phyloP scores from a whole-genome alignment of 2,113 vertebrate species.

The Elaphurus davidianus region DNA sequence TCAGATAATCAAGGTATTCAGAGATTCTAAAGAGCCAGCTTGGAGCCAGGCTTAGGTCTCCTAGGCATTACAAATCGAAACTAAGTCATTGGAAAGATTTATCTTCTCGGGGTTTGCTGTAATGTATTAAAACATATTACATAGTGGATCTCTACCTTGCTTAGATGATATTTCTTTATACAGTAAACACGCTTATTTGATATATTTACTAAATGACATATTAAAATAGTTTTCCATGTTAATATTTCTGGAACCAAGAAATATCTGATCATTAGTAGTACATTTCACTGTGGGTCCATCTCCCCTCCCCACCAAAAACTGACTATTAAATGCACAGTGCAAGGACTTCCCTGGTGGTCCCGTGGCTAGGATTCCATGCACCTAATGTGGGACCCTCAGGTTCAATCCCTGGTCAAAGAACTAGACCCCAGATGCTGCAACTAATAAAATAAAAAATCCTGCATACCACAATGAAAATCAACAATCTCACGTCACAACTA shows the following conservation, averaged over 20 bases:
- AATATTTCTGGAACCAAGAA: background rate
- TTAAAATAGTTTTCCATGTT: background rate
- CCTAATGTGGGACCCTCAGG: background rate
- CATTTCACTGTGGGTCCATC: background rate
- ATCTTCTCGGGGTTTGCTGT: background rate
- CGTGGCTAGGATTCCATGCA: background rate
- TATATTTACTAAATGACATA: background rate
- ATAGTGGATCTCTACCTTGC: background rate
- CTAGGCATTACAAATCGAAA: background rate
- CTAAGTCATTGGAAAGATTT: background rate
- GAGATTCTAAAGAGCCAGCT: background rate
- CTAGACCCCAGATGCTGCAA: background rate
- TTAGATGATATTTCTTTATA: background rate
- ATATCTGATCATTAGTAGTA: background rate
- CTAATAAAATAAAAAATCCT: background rate
- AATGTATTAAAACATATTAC: background rate
- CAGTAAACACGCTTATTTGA: background rate
- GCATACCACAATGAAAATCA: background rate
- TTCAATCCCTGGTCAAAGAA: background rate
- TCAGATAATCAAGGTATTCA: background rate
- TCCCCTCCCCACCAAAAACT: background rate
- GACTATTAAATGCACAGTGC: background rate
- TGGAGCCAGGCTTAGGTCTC: background rate
- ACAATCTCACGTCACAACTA: background rate
- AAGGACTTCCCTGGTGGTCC: background rate